Conservation (phyloP, 1,140 invertebrate species). For the Pomacea maculata region DNA sequence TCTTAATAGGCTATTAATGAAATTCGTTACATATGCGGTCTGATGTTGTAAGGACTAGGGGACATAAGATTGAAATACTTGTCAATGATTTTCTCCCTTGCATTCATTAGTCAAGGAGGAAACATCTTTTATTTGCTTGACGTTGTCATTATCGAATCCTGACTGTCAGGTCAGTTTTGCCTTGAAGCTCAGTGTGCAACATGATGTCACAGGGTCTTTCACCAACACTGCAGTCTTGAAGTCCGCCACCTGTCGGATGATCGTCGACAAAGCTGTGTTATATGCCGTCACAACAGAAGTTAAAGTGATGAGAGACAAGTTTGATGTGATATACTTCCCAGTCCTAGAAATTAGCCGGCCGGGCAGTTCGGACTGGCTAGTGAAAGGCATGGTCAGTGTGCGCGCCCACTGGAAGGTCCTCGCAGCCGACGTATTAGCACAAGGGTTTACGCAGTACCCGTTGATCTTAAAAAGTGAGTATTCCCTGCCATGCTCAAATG, state of each 20-base stretch:
- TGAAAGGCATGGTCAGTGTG: background rate
- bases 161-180: background rate
- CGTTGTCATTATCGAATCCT: too few species aligned
- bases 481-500: too few species aligned
- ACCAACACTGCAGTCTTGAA: background rate
- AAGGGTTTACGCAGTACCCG: background rate
- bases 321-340: conserved; percentile 8
- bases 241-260: background rate
- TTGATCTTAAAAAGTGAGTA: conserved; percentile 6
- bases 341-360: background rate
- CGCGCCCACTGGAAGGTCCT: background rate
- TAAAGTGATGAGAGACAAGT: background rate
- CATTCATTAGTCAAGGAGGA: too few species aligned
- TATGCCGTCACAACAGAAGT: background rate
- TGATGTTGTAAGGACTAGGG: too few species aligned
- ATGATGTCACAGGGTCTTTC: conserved; percentile 9
- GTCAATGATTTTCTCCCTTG: too few species aligned
- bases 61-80: too few species aligned
- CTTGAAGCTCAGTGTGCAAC: background rate
- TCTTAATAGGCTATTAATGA: too few species aligned
- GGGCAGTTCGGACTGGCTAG: background rate
- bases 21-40: too few species aligned
- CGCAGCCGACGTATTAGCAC: background rate
- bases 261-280: background rate
- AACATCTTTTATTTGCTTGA: too few species aligned